phyloP scores from a whole-genome alignment of 2,113 vertebrate genomes.

The Tragelaphus buxtoni region DNA sequence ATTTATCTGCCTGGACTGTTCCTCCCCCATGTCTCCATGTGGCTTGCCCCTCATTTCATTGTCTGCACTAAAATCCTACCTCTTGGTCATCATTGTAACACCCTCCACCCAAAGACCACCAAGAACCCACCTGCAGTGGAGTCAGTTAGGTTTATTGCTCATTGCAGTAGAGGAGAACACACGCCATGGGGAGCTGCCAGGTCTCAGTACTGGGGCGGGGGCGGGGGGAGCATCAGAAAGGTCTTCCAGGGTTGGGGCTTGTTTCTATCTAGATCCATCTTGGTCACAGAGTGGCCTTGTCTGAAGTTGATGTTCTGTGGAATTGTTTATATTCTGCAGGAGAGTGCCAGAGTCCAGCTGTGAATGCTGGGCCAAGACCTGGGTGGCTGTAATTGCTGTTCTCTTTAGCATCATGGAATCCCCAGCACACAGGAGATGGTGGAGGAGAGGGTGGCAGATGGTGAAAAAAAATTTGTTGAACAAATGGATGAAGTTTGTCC shows the following conservation, averaged over 20 bases:
- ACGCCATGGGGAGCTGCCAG: not conserved
- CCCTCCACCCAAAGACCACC: not conserved
- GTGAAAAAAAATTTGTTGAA: not conserved
- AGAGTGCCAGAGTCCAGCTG: not conserved
- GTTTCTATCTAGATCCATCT: conserved; percentile 19
- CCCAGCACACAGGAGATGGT: not conserved
- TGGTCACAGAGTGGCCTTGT: conserved; percentile 44
- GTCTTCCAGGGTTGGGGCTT: not conserved
- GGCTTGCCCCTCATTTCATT: not conserved
- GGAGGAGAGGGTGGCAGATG: not conserved
- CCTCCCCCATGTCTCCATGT: not conserved
- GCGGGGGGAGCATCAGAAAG: not conserved
- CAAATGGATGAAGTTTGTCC: not conserved
- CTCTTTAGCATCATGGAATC: not conserved
- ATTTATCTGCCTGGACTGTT: not conserved
- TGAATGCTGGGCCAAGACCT: not conserved
- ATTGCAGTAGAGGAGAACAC: not conserved
- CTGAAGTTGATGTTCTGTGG: conserved; percentile 54
- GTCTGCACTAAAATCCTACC: not conserved
- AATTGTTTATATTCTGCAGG: conserved; percentile 25
- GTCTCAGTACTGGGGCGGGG: not conserved
- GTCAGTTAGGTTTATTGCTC: not conserved
- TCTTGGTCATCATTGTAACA: not conserved
- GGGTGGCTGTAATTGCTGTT: not conserved
- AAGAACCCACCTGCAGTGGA: not conserved